Evolutionary conservation across 2,797 vertebrate genomes (phyloP), one percentile per base, ranked within the genome.

Genomic region (Molossus molossus): DNA sequence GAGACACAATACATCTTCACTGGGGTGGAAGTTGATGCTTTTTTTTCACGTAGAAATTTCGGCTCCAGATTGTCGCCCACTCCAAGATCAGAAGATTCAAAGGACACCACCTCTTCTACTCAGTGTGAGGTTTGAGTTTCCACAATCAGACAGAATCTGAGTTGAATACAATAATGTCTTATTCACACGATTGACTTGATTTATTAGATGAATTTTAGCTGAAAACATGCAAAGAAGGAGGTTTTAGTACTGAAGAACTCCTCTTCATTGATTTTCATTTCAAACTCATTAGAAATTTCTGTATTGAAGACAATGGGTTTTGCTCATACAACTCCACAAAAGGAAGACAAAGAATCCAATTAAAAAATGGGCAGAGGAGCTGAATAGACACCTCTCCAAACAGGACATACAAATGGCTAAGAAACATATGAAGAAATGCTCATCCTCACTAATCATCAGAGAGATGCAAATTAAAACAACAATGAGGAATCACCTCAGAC

Each of bases 201-300:
- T 90, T 82, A 76, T 87, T 81, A 72, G 53, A 17, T 55, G 48
- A 90, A 65, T 29, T 55, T 48, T 73, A 91, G 83, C 53, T 62
- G 40, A 87, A 91, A 79, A 53, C 7, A 69, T 10, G 21, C n/a
- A 69, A 76, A 10, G 21, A 11, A 62, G n/a, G 33, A 73, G 64
- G 13, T 37, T 75, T 64, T 79, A 13, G 20, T 8, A 50, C 23
- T 45, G 88, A 79, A 55, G 37, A 60, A 73, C 29, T 58, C 60
- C 13, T 64, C 29, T 93, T 76, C 25, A 70, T 76, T 87, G 69
- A 60, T 79, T 94, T 55, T 69, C 93, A 20, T 60, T 15, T 45
- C 27, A 70, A 79, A 86, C 53, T 76, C 83, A 75, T 65, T 83
- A 83, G 50, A 86, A 79, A 40, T 67, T 53, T 86, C 80, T 86